A percentile compares a stretch with the other conserved stretches of the same genome.
Conservation (phyloP, 30 jellyfish, hydroid and myxozoan species). For the Sanderia malayensis region DNA sequence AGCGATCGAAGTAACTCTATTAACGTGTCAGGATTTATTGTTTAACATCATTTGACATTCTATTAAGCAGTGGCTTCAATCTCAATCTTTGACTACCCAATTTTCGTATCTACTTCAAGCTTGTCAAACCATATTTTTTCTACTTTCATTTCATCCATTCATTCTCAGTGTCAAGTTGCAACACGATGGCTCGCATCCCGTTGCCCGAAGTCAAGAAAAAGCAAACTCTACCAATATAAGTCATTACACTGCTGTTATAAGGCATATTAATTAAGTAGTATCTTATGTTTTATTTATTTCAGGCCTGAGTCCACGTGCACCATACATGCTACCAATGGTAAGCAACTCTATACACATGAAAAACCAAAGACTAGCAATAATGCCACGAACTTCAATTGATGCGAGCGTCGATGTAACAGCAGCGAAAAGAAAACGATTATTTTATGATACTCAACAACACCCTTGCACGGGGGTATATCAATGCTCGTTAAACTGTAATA, state of each 20-base stretch:
- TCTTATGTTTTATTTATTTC: neutral
- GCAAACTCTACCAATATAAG: neutral
- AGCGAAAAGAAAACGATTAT: constrained; percentile 30
- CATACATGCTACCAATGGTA: neutral
- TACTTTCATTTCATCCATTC: neutral
- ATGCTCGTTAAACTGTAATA: constrained; percentile 7
- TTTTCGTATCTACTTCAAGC: neutral
- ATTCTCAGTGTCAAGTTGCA: constrained; percentile 3
- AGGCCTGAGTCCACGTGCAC: constrained; percentile 1
- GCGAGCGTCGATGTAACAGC: neutral
- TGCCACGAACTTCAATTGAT: constrained; percentile 28
- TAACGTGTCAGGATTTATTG: constrained; percentile 19
- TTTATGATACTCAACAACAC: constrained; percentile 1
- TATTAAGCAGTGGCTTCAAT: constrained; percentile 35
- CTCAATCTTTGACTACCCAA: neutral
- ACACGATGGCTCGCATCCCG: neutral
- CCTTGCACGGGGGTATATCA: constrained; percentile 11
- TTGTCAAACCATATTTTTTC: no score
- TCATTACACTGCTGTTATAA: neutral
- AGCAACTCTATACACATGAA: constrained; percentile 2
- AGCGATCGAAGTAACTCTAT: constrained; percentile 59
- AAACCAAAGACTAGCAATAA: constrained; percentile 8
- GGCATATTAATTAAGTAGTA: no score
- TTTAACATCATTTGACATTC: constrained; percentile 8
- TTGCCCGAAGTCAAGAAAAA: neutral